Evolutionary conservation across 2,888 invertebrate genomes (phyloP).

Genomic region (Crioceris asparagi): DNA sequence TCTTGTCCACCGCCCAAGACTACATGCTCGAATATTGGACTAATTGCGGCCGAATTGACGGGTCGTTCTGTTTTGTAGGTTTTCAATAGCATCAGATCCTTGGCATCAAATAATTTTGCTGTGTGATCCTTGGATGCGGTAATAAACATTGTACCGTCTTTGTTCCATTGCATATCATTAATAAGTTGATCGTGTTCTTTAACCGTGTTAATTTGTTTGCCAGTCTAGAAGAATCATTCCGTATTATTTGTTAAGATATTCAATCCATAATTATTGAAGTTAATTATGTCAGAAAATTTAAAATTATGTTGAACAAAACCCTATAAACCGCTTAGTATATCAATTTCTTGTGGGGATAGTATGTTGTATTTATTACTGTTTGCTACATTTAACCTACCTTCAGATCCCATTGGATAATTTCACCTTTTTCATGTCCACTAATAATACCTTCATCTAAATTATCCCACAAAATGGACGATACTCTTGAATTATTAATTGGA

Average conservation of each 20-base stretch:
- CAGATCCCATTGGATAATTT: constrained; percentile 87
- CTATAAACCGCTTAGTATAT: not conserved
- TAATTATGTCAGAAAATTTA: not conserved
- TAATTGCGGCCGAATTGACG: constrained; percentile 95
- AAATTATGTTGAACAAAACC: not conserved
- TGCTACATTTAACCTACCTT: constrained; percentile 45
- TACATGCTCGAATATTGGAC: constrained; percentile 92
- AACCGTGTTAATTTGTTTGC: constrained; percentile 66
- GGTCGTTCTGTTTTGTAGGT: constrained; percentile 96
- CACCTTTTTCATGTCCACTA: constrained; percentile 91
- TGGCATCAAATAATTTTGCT: constrained; percentile 88
- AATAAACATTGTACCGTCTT: constrained; percentile 90
- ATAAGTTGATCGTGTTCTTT: constrained; percentile 79
- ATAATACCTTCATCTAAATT: constrained; percentile 83
- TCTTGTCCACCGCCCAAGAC: constrained; percentile 98
- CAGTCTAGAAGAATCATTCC: constrained; percentile 50
- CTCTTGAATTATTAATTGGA: constrained; percentile 71
- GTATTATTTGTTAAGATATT: no score
- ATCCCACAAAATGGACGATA: constrained; percentile 91
- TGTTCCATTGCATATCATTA: constrained; percentile 92
- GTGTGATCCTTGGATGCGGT: constrained; percentile 96
- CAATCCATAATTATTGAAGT: not conserved
- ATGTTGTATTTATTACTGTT: not conserved
- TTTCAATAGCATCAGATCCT: constrained; percentile 76
- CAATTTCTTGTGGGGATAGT: not conserved